A percentile compares a stretch with the other conserved stretches of the same genome.
Evolutionary conservation across 2,113 vertebrate genomes (phyloP).

Genomic region (Picathartes gymnocephalus): DNA sequence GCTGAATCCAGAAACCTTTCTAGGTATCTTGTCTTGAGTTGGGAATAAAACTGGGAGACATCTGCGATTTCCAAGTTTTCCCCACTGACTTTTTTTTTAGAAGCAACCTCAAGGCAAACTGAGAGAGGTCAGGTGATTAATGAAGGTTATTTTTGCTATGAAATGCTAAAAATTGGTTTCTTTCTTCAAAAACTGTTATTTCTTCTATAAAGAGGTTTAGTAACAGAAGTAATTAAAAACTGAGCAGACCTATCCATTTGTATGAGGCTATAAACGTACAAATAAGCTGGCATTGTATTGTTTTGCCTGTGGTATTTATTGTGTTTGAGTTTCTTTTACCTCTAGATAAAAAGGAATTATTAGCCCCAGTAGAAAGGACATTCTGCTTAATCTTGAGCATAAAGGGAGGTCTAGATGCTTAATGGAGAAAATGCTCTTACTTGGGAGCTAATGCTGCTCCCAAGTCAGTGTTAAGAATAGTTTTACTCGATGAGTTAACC

Average conservation of each 20-base stretch:
- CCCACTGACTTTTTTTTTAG: not conserved
- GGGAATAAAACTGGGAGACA: not conserved
- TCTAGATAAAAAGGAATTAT: not conserved
- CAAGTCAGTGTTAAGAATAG: not conserved
- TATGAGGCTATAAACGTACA: not conserved
- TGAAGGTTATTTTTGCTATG: not conserved
- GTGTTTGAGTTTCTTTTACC: not conserved
- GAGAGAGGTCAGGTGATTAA: not conserved
- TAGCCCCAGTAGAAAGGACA: not conserved
- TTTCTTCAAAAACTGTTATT: not conserved
- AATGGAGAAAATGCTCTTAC: not conserved
- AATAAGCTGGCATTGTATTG: not conserved
- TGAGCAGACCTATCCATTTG: not conserved
- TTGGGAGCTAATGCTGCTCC: not conserved
- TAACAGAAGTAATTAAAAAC: conserved; percentile 14
- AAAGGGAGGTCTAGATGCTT: not conserved
- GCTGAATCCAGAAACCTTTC: not conserved
- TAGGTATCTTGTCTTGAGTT: not conserved
- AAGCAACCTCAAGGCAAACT: not conserved
- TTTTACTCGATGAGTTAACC: not conserved
- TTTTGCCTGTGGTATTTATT: not conserved
- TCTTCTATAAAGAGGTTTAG: not conserved
- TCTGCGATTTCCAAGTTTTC: not conserved
- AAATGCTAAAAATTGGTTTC: not conserved
- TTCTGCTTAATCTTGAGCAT: not conserved